Evolutionary conservation across 2,888 invertebrate species (phyloP).

Genomic region (Eupeodes latifasciatus): DNA sequence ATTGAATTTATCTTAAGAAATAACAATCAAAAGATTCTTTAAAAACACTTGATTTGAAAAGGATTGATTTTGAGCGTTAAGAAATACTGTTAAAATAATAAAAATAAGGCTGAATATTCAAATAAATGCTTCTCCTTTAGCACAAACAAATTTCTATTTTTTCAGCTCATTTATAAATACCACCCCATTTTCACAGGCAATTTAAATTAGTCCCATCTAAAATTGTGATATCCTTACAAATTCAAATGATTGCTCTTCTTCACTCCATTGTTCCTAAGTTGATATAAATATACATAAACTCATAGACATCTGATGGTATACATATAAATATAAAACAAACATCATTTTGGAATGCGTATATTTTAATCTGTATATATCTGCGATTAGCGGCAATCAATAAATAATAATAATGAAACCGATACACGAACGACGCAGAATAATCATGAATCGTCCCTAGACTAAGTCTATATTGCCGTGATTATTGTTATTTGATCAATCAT

Average conservation of each 20-base stretch:
- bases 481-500: slow-evolving; percentile 76
- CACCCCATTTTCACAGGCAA: background rate
- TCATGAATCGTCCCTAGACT: slow-evolving; percentile 38
- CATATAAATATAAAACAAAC: background rate
- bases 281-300: background rate
- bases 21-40: no score
- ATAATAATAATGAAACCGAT: slow-evolving; percentile 74
- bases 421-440: slow-evolving; percentile 57
- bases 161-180: background rate
- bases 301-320: background rate
- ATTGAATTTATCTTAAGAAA: no score
- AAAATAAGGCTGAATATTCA: no score
- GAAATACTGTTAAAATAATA: no score
- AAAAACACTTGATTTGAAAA: no score
- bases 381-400: slow-evolving; percentile 74
- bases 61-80: no score
- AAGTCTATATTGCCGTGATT: slow-evolving; percentile 67
- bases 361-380: slow-evolving; percentile 49
- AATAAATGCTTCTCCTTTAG: no score
- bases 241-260: slow-evolving; percentile 31
- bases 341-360: slow-evolving; percentile 57
- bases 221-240: slow-evolving; percentile 24
- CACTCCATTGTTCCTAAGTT: background rate
- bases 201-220: slow-evolving; percentile 13
- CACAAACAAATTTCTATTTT: background rate